Percentiles rank a stretch among this genome's conserved stretches.
Conservation (phyloP, 2,888 invertebrate genomes). For the Marronus borbonicus region DNA sequence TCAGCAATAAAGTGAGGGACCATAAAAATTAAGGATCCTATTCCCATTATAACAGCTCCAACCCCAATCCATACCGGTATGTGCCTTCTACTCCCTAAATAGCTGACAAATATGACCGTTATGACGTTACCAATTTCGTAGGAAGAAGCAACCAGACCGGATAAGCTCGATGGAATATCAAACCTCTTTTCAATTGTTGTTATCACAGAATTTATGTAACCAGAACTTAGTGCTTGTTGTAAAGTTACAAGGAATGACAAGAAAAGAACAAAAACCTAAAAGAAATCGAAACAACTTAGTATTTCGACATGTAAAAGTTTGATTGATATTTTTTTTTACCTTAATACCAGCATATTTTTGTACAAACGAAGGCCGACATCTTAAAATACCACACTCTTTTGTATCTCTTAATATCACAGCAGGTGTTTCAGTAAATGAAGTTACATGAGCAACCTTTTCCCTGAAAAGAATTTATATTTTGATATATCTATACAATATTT, state of each 20-base stretch:
- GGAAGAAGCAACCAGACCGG: slow-evolving; percentile 93
- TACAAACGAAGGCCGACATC: slow-evolving; percentile 87
- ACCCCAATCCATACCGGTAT: slow-evolving; percentile 97
- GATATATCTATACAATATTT: too few species aligned
- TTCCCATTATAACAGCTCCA: slow-evolving; percentile 93
- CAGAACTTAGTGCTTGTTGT: slow-evolving; percentile 92
- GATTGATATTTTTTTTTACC: slow-evolving; percentile 70
- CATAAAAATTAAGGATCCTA: slow-evolving; percentile 93
- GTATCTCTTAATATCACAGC: slow-evolving; percentile 75
- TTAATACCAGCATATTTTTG: slow-evolving; percentile 93
- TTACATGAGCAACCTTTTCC: slow-evolving; percentile 76
- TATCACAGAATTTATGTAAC: slow-evolving; percentile 95
- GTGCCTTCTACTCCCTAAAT: slow-evolving; percentile 92
- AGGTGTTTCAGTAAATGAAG: slow-evolving; percentile 76
- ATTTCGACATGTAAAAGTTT: neutral
- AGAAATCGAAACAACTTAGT: slow-evolving; percentile 56
- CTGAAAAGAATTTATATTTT: slow-evolving; percentile 54
- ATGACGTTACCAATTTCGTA: slow-evolving; percentile 97
- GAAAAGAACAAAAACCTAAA: slow-evolving; percentile 89
- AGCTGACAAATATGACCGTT: slow-evolving; percentile 96
- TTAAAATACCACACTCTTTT: slow-evolving; percentile 90
- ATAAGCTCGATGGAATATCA: slow-evolving; percentile 94
- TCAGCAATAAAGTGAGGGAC: slow-evolving; percentile 93
- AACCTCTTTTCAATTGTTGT: slow-evolving; percentile 97
- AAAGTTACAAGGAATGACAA: slow-evolving; percentile 91